phyloP scores from a whole-genome alignment of 2,888 invertebrate species.

The Diarsia brunnea region DNA sequence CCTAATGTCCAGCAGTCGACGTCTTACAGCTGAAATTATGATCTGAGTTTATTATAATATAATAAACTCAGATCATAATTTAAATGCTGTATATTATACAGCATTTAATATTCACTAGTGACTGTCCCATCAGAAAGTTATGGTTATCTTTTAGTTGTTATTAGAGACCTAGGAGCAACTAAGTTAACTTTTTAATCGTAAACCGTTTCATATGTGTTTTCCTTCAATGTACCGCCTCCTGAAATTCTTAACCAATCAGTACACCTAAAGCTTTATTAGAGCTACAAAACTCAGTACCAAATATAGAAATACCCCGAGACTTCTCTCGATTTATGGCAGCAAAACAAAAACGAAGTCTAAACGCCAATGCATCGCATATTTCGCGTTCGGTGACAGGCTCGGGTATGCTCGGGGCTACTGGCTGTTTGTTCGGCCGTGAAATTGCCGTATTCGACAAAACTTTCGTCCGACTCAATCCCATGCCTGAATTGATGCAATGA shows the following conservation, averaged over 20 bases:
- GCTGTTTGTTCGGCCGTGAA: conserved; percentile 57
- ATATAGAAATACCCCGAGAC: neutral
- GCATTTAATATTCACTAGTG: neutral
- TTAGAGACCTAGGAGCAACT: neutral
- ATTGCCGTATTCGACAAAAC: conserved; percentile 64
- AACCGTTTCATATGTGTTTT: neutral
- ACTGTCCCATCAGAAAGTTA: neutral
- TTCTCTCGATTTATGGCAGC: conserved; percentile 5
- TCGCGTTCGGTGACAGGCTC: conserved; percentile 20
- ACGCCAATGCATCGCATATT: conserved; percentile 49
- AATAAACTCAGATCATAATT: too few species aligned
- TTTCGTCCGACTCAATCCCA: conserved; percentile 63
- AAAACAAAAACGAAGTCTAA: conserved; percentile 38
- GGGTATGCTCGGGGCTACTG: conserved; percentile 18
- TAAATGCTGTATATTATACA: too few species aligned
- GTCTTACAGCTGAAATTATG: neutral
- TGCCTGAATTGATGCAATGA: conserved; percentile 66
- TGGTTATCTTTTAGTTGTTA: neutral
- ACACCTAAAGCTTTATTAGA: neutral
- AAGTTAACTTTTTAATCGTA: neutral
- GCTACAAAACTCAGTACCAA: neutral
- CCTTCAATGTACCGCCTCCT: too few species aligned
- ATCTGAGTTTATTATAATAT: neutral
- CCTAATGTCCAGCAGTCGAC: too few species aligned
- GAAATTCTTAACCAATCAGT: neutral